Base-by-base conservation (phyloP, 2,797 vertebrate genomes). In the Chrosomus eos region DNA sequence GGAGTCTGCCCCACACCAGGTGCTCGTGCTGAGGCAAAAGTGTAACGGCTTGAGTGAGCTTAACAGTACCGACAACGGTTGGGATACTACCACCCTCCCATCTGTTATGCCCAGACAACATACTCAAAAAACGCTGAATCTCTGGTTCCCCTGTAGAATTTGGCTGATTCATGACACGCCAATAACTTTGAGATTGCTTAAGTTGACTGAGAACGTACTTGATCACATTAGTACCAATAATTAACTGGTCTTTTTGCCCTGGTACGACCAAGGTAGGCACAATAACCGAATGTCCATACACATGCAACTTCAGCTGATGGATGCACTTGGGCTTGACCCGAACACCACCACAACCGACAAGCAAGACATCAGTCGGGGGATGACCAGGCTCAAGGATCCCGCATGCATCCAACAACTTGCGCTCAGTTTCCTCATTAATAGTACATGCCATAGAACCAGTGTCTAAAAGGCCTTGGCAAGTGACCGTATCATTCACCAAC, bases 191-290 rank as follows among this genome's bases (percentile, higher is more conserved):
- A 0, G n/a, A 33, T 8, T 53, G 21, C 7, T 79, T 85, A 26
- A 77, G 31, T 3, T 77, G 62, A 38, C 43, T 18, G 2, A 85
- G 4, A 7, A 81, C 7, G 4, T 81, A 53, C 23, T 85, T 81
- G 28, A 82, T 86, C 1, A 86, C 84, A 19, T 86, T 77, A 43
- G 79, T 82, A 51, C 80, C 85, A 3, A 86, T 2, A n/a, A 86
- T 86, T 1, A 81, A 9, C 26, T 80, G 40, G 4, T 84, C 78
- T 9, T 31, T 28, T 26, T 87, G 81, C 0, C 81, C 86, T 21
- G 82, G 55, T n/a, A 86, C 58, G 1, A 83, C 26, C n/a, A 82
- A 23, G 1, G 16, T 83, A 21, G 80, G 72, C 23, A 83, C 45
- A n/a, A 28, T 76, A 23, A 79, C 77, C 19, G 21, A 4, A 31